Conservation (phyloP, 2,113 vertebrate genomes). For the Antigone vipio region DNA sequence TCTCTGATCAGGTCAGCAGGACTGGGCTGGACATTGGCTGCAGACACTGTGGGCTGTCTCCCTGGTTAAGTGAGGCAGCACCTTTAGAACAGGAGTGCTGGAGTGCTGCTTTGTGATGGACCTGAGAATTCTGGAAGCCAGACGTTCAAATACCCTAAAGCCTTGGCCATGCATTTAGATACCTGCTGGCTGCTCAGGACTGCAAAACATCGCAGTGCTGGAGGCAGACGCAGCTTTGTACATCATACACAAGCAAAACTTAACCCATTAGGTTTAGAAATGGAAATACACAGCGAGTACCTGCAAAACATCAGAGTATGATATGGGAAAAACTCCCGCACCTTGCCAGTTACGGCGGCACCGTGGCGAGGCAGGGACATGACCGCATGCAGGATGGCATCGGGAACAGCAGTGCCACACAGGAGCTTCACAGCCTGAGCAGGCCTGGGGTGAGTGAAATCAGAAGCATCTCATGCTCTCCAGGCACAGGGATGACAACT, state of each 20-base stretch:
- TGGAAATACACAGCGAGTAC: rapidly evolving
- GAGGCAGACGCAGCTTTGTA: not conserved
- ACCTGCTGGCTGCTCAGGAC: not conserved
- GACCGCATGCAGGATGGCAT: rapidly evolving
- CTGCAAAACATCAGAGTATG: not conserved
- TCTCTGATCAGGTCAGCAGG: not conserved
- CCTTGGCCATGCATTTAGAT: not conserved
- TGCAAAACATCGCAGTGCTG: not conserved
- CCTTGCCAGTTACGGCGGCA: not conserved
- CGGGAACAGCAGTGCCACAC: not conserved
- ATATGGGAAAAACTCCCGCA: not conserved
- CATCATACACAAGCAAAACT: not conserved
- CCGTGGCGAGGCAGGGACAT: not conserved
- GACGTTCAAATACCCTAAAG: not conserved
- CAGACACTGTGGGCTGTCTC: not conserved
- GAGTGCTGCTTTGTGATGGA: not conserved
- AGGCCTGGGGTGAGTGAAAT: not conserved
- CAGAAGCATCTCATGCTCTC: not conserved
- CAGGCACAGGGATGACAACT: not conserved
- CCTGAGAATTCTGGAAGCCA: not conserved
- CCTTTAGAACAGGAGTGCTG: not conserved
- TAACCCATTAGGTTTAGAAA: not conserved
- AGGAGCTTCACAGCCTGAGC: not conserved
- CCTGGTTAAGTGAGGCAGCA: rapidly evolving
- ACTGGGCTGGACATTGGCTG: rapidly evolving